These are phyloP conservation scores for Calameuta filiformis DNA, from an alignment of 2,888 invertebrate genomes.

Conservation along the genomic window DNA sequence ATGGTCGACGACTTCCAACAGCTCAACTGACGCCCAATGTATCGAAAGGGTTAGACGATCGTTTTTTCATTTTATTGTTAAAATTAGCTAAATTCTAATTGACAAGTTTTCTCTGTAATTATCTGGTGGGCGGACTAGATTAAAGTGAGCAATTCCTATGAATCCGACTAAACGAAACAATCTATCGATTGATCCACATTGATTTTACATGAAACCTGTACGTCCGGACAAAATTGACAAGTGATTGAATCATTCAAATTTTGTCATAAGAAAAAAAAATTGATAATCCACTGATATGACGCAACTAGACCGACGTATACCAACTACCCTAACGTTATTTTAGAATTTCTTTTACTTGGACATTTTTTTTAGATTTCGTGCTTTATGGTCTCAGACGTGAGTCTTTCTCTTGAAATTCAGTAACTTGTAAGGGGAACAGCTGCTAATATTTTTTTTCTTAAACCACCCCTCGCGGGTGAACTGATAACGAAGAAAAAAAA, in stretches of 20 bases:
- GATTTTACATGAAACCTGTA: neutral
- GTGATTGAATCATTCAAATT: neutral
- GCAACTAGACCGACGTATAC: constrained; percentile 11
- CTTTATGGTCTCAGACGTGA: constrained; percentile 23
- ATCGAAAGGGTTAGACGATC: neutral
- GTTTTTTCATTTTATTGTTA: neutral
- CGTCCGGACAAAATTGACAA: neutral
- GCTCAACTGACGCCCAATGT: neutral
- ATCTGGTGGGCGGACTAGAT: constrained; percentile 37
- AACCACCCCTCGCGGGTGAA: constrained; percentile 9
- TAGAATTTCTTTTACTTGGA: constrained; percentile 21
- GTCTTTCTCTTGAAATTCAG: neutral
- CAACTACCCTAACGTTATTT: constrained; percentile 22
- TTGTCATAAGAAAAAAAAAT: neutral
- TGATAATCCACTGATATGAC: constrained; percentile 27
- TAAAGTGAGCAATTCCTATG: constrained; percentile 36
- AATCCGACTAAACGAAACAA: constrained; percentile 10
- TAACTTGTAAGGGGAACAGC: neutral
- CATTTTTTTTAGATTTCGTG: constrained; percentile 33
- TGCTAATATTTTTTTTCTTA: constrained; percentile 9
- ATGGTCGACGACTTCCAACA: neutral
- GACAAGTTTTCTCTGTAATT: constrained; percentile 22
- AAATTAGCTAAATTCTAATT: constrained; percentile 23
- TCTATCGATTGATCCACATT: neutral
- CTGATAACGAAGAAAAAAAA: constrained; percentile 4